Evolutionary conservation across 2,888 invertebrate genomes (phyloP).

Genomic region (Lasioglossum pauxillum): DNA sequence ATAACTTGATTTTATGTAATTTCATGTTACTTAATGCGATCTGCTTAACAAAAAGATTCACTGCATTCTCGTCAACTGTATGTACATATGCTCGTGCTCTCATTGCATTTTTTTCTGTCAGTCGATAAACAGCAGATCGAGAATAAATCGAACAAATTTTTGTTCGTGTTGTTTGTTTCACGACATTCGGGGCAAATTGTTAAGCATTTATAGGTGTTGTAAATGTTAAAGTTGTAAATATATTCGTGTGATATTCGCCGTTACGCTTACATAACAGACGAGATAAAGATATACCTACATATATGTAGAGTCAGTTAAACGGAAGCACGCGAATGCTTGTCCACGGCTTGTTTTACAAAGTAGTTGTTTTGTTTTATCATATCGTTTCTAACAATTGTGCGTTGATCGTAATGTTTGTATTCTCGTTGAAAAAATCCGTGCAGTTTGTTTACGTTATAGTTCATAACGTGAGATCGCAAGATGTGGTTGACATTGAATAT

Average conservation of each 20-base stretch:
- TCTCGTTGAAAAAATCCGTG: neutral
- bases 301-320: neutral
- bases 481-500: neutral
- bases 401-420: neutral
- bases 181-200: neutral
- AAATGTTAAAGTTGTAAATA: neutral
- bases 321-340: neutral
- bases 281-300: slow-evolving; percentile 1
- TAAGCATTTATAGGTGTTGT: neutral
- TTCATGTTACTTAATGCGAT: neutral
- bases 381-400: neutral
- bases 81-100: neutral
- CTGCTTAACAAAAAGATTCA: neutral
- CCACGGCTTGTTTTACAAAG: neutral
- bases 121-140: neutral
- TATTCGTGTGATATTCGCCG: slow-evolving; percentile 8
- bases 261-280: slow-evolving; percentile 28
- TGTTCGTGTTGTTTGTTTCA: neutral
- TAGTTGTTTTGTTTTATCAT: neutral
- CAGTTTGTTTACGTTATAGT: slow-evolving; percentile 12
- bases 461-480: neutral
- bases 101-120: neutral
- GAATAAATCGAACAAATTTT: neutral
- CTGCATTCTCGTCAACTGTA: neutral
- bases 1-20: neutral